Base-by-base conservation (phyloP, 2,113 vertebrate genomes). In the Cottus gobio region DNA sequence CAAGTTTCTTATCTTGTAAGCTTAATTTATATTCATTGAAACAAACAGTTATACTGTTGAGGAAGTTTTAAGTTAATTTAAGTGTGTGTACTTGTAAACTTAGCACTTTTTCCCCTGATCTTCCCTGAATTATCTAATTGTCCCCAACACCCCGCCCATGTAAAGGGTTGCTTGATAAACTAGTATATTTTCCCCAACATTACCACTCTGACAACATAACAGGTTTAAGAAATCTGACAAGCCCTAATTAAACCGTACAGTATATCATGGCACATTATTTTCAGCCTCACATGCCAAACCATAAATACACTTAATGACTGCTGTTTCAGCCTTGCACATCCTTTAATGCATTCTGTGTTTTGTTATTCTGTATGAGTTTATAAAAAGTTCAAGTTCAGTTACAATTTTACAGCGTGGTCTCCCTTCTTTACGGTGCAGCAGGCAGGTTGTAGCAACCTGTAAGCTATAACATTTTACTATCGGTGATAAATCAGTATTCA, bases 401-500 rank as follows among this genome's bases (percentile, higher is more conserved):
- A 31, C 63, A 65, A 22, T 63, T 73, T 64, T 26, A 75, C 26
- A 36, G 44, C 56, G 4, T 64, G 22, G 24, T 44, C 39, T 83
- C 26, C 10, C 65, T 34, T 60, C 28, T 82, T 64, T 28, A 24
- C 46, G 22, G 15, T 2, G 71, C 56, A 61, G 60, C 39, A 70
- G 57, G 61, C 22, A 62, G 57, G 8, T 50, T 60, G 26, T 46
- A 13, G 1, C 2, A 3, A 63, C 56, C 22, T 46, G 34, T 11
- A 34, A 54, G 28, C 9, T 63, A 42, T 52, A 75, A 65, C 79
- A 62, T 34, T 60, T 58, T 60, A 57, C 26, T 37, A 71, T 79
- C 18, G 36, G n/a, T 66, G 20, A 80, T 48, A 74, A 85, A 87
- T 87, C 82, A 79, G 85, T 81, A 87, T 83, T 81, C 66, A 79